Conservation (phyloP, 2,888 invertebrate genomes). For the Cheilosia pagana region DNA sequence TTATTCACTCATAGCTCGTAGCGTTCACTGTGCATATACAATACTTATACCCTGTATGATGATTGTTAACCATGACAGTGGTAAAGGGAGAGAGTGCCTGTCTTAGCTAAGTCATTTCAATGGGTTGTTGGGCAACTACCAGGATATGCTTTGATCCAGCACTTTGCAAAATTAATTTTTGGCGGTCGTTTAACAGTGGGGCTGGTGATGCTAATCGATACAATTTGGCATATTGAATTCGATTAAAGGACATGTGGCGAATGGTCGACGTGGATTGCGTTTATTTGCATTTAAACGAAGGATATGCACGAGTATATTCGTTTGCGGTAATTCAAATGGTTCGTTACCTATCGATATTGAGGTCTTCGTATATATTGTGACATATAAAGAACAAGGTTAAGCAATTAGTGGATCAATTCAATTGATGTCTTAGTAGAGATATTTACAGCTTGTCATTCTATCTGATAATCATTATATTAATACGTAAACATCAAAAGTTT, state of each 20-base stretch:
- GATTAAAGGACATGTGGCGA: constrained; percentile 29
- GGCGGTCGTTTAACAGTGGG: constrained; percentile 18
- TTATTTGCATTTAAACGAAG: constrained; percentile 11
- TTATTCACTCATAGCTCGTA: constrained; percentile 10
- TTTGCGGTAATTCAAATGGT: not conserved
- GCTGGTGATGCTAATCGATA: constrained; percentile 31
- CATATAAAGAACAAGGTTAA: no score
- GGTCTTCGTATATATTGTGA: no score
- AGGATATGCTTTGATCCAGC: constrained; percentile 32
- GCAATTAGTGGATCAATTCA: no score
- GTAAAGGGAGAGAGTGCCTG: constrained; percentile 18
- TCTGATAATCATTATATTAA: no score
- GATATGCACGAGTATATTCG: not conserved
- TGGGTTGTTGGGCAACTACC: constrained; percentile 1
- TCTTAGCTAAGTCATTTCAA: constrained; percentile 34
- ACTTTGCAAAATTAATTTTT: constrained; percentile 57
- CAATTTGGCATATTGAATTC: constrained; percentile 40
- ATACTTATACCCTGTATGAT: constrained; percentile 33
- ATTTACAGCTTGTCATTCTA: no score
- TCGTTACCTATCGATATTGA: no score
- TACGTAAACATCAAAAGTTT: no score
- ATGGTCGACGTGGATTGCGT: not conserved
- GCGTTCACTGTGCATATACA: constrained; percentile 9
- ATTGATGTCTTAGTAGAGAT: no score
- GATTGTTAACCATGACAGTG: constrained; percentile 25